Evolutionary conservation across 64 coral and sea anemone species (phyloP).

Genomic region (Exaiptasia diaphana): DNA sequence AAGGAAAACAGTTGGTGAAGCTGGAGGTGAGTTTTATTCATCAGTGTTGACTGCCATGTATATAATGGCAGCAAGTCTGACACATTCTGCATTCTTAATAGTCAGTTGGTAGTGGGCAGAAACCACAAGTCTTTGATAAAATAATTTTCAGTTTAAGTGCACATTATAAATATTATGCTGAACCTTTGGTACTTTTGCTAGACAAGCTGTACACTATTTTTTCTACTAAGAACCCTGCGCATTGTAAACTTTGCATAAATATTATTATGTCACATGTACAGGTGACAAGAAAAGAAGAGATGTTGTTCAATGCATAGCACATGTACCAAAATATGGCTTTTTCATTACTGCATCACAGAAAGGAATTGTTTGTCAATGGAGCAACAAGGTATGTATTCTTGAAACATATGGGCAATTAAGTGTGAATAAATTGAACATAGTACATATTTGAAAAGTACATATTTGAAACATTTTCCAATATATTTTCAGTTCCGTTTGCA

Average conservation of each 20-base stretch:
- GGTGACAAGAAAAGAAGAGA: conserved; percentile 96
- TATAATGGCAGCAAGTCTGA: no score
- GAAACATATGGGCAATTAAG: not conserved
- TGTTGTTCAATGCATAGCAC: conserved; percentile 77
- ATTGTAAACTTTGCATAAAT: no score
- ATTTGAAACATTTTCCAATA: not conserved
- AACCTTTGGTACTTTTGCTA: no score
- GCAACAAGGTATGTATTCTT: conserved; percentile 58
- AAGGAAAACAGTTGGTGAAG: conserved; percentile 78
- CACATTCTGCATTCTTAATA: no score
- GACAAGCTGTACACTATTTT: no score
- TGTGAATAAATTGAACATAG: not conserved
- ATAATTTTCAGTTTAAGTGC: no score
- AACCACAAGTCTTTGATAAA: no score
- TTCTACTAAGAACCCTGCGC: no score
- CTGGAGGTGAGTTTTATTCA: conserved; percentile 67
- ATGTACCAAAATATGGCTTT: conserved; percentile 96
- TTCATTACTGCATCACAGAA: conserved; percentile 94
- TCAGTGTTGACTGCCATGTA: not conserved
- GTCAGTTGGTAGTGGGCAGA: no score
- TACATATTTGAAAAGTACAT: not conserved
- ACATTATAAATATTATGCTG: no score
- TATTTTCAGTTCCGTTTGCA: conserved; percentile 79
- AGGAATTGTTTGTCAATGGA: conserved; percentile 95
- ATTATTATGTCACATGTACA: no score